Evolutionary conservation across 2,888 invertebrate species (phyloP).

Genomic region (Aphidius colemani): DNA sequence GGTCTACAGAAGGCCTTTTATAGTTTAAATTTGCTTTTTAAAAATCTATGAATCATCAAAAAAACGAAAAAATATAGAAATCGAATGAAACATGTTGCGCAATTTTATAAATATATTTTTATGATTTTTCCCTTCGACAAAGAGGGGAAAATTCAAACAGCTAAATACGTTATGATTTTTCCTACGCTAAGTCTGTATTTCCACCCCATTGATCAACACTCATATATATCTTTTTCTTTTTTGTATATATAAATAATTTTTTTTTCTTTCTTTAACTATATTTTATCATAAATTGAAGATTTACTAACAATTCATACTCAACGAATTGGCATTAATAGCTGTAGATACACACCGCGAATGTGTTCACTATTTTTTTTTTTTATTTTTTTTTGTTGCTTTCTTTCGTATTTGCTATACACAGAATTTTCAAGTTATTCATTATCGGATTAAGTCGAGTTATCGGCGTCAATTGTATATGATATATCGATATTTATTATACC

Average conservation of each 20-base stretch:
- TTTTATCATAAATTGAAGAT: constrained; percentile 19
- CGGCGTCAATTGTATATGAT: constrained; percentile 15
- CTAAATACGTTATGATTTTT: background rate
- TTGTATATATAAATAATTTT: constrained; percentile 12
- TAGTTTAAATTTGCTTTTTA: no score
- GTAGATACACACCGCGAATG: constrained; percentile 13
- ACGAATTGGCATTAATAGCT: constrained; percentile 20
- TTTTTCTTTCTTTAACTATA: constrained; percentile 7
- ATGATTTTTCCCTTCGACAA: no score
- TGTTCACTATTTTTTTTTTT: background rate
- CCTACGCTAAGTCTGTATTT: constrained; percentile 11
- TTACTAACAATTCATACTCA: constrained; percentile 22
- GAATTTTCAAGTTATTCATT: constrained; percentile 18
- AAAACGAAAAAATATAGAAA: no score
- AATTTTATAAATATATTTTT: no score
- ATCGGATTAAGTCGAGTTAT: constrained; percentile 18
- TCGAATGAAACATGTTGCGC: no score
- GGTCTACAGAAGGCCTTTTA: no score
- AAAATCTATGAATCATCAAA: no score
- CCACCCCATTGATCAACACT: constrained; percentile 20
- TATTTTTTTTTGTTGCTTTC: background rate
- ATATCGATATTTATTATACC: constrained; percentile 17
- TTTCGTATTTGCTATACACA: constrained; percentile 5
- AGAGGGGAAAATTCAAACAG: background rate
- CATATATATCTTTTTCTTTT: constrained; percentile 15